Evolutionary conservation across 2,797 vertebrate genomes (phyloP).

Genomic region (Scarus forsteni): DNA sequence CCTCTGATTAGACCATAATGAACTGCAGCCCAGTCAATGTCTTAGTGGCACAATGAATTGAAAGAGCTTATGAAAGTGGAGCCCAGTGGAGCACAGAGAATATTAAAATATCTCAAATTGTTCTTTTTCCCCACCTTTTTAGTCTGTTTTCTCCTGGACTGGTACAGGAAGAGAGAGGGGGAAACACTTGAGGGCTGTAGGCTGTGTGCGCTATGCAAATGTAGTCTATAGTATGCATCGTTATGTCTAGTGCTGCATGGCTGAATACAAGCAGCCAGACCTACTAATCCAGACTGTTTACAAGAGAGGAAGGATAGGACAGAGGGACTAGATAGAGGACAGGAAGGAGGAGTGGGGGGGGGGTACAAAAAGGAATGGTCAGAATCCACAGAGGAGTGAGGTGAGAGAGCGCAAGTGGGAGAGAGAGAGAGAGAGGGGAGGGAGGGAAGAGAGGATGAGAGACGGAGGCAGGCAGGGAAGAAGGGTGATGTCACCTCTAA

Average conservation of each 20-base stretch:
- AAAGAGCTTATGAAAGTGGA: constrained; percentile 50
- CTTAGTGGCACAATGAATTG: constrained; percentile 40
- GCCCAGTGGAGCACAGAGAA: constrained; percentile 29
- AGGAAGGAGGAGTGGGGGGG: constrained; percentile 30
- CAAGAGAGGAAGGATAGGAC: constrained; percentile 34
- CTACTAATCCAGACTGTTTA: constrained; percentile 45
- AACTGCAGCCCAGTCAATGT: constrained; percentile 33
- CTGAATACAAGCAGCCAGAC: constrained; percentile 46
- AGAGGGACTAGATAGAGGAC: constrained; percentile 28
- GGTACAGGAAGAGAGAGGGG: constrained; percentile 33
- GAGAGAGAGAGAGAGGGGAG: constrained; percentile 56
- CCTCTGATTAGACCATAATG: constrained; percentile 59
- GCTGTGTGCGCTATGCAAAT: constrained; percentile 44
- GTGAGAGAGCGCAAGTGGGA: constrained; percentile 52
- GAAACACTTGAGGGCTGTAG: constrained; percentile 25
- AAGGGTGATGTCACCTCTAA: constrained; percentile 86
- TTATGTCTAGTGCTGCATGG: constrained; percentile 46
- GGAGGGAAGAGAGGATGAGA: constrained; percentile 53
- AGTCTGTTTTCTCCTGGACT: constrained; percentile 18
- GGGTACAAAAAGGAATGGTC: constrained; percentile 79
- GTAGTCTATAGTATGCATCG: constrained; percentile 26
- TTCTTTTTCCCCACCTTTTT: constrained; percentile 46
- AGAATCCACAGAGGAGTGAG: constrained; percentile 69
- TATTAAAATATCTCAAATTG: constrained; percentile 27
- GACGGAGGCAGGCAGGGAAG: constrained; percentile 69